phyloP scores from a whole-genome alignment of 2,113 vertebrate genomes.

The Mola mola region DNA sequence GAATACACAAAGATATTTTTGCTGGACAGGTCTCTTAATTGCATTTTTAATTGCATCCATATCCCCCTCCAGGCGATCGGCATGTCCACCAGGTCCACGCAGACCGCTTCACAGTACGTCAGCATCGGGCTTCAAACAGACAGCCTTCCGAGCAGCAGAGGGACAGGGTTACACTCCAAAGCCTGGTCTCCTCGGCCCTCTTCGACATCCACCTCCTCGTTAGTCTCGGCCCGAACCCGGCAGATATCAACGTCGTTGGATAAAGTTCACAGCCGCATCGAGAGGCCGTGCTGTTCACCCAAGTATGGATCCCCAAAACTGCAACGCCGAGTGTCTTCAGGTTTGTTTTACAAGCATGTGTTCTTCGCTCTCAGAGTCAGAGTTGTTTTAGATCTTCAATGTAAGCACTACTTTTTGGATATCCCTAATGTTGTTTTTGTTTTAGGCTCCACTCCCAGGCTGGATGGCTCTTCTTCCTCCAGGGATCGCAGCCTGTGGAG shows the following conservation, averaged over 20 bases:
- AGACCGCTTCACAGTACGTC: conserved; percentile 88
- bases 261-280: conserved; percentile 93
- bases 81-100: conserved; percentile 86
- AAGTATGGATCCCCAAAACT: conserved; percentile 97
- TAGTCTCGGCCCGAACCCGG: conserved; percentile 89
- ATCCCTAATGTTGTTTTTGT: no score
- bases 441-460: conserved; percentile 88
- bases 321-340: conserved; percentile 85
- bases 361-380: no score
- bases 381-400: no score
- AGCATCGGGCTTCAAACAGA: conserved; percentile 94
- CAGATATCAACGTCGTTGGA: conserved; percentile 96
- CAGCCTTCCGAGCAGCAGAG: conserved; percentile 69
- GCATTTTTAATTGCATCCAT: no score
- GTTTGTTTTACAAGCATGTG: no score
- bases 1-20: no score
- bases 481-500: conserved; percentile 96
- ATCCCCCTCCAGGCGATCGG: conserved; percentile 75
- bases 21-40: no score
- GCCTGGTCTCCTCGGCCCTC: conserved; percentile 90
- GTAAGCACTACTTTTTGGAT: no score
- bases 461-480: conserved; percentile 81
- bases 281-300: conserved; percentile 95
- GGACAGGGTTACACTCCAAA: conserved; percentile 85
- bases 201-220: conserved; percentile 75